Percentiles rank a stretch among this genome's conserved stretches.
phyloP scores from a whole-genome alignment of 2,888 invertebrate species.

The Watsonalla binaria region DNA sequence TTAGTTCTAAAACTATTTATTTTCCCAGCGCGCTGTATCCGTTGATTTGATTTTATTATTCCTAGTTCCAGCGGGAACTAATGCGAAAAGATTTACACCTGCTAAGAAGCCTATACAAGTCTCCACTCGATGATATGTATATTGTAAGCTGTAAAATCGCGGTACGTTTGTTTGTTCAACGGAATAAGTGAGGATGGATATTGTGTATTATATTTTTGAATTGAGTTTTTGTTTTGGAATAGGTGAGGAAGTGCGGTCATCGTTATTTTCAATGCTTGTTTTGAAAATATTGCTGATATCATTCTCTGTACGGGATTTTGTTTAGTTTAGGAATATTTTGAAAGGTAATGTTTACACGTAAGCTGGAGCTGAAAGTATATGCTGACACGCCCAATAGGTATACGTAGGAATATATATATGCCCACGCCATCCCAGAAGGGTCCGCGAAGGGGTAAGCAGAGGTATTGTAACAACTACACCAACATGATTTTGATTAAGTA shows the following conservation, averaged over 20 bases:
- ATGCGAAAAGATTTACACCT: constrained; percentile 20
- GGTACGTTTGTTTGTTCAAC: not conserved
- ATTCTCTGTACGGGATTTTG: not conserved
- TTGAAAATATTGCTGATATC: not conserved
- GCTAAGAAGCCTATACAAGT: constrained; percentile 8
- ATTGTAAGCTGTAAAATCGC: not conserved
- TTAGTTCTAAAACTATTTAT: constrained; percentile 62
- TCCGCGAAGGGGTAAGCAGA: too few species aligned
- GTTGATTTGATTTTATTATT: constrained; percentile 67
- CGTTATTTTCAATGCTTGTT: not conserved
- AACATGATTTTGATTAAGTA: too few species aligned
- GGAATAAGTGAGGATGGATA: not conserved
- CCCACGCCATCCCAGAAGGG: too few species aligned
- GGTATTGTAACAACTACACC: too few species aligned
- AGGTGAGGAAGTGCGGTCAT: not conserved
- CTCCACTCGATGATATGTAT: not conserved
- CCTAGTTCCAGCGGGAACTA: constrained; percentile 28
- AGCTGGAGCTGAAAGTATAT: not conserved
- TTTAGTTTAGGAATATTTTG: not conserved
- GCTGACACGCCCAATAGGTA: too few species aligned
- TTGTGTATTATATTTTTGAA: not conserved
- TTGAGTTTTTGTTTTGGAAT: not conserved
- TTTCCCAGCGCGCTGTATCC: constrained; percentile 37
- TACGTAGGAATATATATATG: too few species aligned
- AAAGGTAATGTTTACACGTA: not conserved